These are phyloP conservation scores for Gymnocypris eckloni DNA, from an alignment of 2,797 vertebrate species.

Conservation along the genomic window DNA sequence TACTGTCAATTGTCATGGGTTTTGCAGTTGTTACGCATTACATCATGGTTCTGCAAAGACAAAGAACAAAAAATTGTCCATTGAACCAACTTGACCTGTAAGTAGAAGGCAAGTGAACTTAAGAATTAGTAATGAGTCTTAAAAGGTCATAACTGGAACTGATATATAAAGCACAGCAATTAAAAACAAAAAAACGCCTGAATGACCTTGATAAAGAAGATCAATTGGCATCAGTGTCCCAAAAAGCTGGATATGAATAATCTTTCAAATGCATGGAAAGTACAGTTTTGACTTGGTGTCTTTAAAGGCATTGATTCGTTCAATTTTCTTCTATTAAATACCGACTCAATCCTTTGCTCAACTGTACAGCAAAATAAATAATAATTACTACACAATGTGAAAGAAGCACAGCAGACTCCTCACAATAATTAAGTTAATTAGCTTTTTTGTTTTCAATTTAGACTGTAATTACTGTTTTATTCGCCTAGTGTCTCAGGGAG, in stretches of 20 bases:
- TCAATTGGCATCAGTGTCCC: neutral
- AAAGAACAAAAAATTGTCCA: neutral
- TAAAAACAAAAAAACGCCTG: neutral
- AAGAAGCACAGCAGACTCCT: neutral
- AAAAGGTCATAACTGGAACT: neutral
- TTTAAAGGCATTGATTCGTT: neutral
- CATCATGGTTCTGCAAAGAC: neutral
- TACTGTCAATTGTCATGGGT: neutral
- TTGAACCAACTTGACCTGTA: neutral
- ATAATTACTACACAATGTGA: neutral
- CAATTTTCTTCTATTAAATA: neutral
- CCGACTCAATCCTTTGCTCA: neutral
- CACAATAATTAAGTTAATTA: constrained; percentile 12
- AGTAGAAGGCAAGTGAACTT: neutral
- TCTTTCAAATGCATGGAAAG: neutral
- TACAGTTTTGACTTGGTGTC: neutral
- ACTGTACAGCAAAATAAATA: neutral
- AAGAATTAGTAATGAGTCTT: neutral
- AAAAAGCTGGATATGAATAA: neutral
- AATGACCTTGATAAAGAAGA: neutral
- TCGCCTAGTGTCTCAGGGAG: neutral
- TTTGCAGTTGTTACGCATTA: neutral
- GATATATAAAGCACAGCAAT: neutral
- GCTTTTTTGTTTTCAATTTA: constrained; percentile 10
- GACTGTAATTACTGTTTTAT: constrained; percentile 16